These are phyloP conservation scores for Trachymyrmex septentrionalis DNA, from an alignment of 1,140 invertebrate genomes.

Conservation along the genomic window DNA sequence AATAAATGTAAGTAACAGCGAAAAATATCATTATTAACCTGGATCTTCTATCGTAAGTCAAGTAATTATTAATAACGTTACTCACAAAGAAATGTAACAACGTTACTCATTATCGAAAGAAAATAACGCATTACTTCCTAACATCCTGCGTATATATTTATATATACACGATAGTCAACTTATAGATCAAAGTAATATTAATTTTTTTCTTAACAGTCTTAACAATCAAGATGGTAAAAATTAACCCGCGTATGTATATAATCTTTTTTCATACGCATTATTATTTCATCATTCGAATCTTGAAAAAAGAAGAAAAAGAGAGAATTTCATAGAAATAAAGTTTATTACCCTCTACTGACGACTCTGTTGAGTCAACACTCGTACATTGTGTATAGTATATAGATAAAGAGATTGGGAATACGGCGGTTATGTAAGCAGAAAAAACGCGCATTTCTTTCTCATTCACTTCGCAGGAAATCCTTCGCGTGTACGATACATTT, in stretches of 20 bases:
- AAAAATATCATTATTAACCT: no score
- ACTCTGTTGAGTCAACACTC: slow-evolving; percentile 33
- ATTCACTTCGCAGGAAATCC: slow-evolving; percentile 49
- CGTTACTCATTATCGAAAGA: not conserved
- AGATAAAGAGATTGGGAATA: slow-evolving; percentile 55
- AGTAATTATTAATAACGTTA: no score
- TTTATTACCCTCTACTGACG: not conserved
- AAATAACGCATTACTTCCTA: no score
- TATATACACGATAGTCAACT: not conserved
- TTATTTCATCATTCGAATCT: slow-evolving; percentile 16
- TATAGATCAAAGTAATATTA: no score
- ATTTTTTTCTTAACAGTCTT: no score
- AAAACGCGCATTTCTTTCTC: slow-evolving; percentile 47
- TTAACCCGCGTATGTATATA: no score
- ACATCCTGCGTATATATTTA: not conserved
- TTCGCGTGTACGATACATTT: slow-evolving; percentile 51
- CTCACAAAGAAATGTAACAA: not conserved
- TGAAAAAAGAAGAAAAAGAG: not conserved
- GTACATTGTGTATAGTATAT: slow-evolving; percentile 4
- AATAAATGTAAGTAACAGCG: no score
- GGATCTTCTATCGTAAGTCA: no score
- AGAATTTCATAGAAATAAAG: slow-evolving; percentile 30
- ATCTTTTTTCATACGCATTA: not conserved
- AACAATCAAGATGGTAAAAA: no score
- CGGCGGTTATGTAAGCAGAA: slow-evolving; percentile 55